Base-by-base conservation (phyloP, 1,140 invertebrate species). In the Euura saliciscinereae region DNA sequence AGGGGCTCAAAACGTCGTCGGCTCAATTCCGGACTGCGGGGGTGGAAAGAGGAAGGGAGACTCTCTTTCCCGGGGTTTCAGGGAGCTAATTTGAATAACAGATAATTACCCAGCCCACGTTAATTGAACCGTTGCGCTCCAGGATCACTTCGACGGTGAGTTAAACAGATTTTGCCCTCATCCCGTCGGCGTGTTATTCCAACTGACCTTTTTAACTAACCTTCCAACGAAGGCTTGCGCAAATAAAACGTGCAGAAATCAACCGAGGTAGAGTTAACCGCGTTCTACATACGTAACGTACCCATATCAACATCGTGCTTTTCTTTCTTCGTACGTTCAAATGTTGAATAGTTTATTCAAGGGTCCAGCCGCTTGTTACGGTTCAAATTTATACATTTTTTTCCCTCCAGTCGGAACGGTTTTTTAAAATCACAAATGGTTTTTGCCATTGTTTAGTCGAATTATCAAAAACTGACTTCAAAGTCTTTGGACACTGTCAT, bases 11-110 rank as follows among this genome's bases (percentile, higher is more conserved):
- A 59, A 59, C 51, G 51, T 59, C 51, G 51, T n/a, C 51, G 10
- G 51, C 28, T 59, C 10, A 59, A 59, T 59, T 59, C 51, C 8
- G 51, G 51, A 6, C 51, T 2, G 6, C 51, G 10, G 51, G 51
- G 6, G 10, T 5, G 51, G 51, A 59, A 28, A 28, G 28, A 28
- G 28, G 28, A 28, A 28, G 28, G 28, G 28, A 28, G 28, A 28
- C 28, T 28, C 28, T 28, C 28, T 28, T 28, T 28, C 28, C 28
- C 77, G 71, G 69, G 70, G 71, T 75, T 79, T 76, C 74, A 72
- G 73, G 72, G 73, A 66, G 45, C 78, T 85, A 80, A 84, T 84
- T 84, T 85, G 83, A 84, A 84, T 84, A 84, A 85, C 82, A 80
- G 82, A 84, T 85, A 84, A 84, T 84, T 82, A 81, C 82, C 28